Evolutionary conservation across 1,140 invertebrate species (phyloP), one percentile per base, ranked within the genome.

Genomic region (Holcopasites calliopsidis): DNA sequence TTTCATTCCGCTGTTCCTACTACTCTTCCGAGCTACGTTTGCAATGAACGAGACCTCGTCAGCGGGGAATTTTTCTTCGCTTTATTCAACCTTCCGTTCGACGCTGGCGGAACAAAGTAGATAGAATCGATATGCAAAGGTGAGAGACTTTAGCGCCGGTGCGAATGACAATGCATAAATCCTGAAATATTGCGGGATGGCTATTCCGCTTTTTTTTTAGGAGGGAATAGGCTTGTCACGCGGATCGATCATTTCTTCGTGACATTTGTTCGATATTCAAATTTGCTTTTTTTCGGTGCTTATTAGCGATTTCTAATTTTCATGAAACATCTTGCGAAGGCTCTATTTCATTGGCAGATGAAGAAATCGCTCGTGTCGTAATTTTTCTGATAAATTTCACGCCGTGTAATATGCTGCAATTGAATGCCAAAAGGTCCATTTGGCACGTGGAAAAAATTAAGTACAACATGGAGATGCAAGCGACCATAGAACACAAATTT

Each of bases 61-160:
- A 18, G n/a, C 7, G 11, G 2, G n/a, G n/a, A 16, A 28, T 40
- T 16, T 50, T 16, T 31, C 6, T 18, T 23, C 23, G 7, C 23
- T 11, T 28, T 61, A 10, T 35, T 18, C 42, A 28, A 26, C 42
- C 18, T 47, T 31, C 18, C 7, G 1, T 47, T 31, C n/a, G 3
- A 2, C 40, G 38, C 8, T 23, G 21, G 0, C 31, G 11, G 66
- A n/a, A 54, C 23, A 33, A 13, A 38, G n/a, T 44, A 16, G 26
- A 57, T 44, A n/a, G 28, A 47, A 69, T 69, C 40, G 52, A 69
- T 69, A 69, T 44, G 26, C 38, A 47, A 44, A 66, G 6, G 13
- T 65, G 62, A 21, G 35, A 13, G n/a, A 50, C 47, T 11, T 18
- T 61, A 0, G n/a, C 44, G 44, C 49, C 61, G 49, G 11, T 31